Base-by-base conservation (phyloP, 2,113 vertebrate species). In the Thomomys bottae region DNA sequence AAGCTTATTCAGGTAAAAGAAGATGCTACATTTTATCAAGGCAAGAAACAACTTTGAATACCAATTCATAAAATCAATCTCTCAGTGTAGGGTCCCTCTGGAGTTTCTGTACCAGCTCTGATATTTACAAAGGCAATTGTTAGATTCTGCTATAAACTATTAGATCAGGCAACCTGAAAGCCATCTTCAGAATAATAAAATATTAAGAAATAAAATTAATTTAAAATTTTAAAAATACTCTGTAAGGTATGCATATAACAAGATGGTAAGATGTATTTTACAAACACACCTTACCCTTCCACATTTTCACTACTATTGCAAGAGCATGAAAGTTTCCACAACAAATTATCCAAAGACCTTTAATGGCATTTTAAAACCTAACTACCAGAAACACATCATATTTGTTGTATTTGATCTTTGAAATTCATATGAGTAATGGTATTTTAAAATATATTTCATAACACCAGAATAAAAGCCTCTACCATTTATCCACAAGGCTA, bases 321-420 rank as follows among this genome's bases (percentile, higher is more conserved):
- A 24, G 49, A 87, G 87, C 36, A 49, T 78, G 32, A 90, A 90
- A 88, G 38, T 81, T 66, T 93, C 9, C 21, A 66, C 72, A 66
- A 68, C 1, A 80, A 49, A 92, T 77, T 89, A 88, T 30, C 61
- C 66, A 66, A 88, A 90, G 28, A 88, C 11, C 70, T 94, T 75
- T 3, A 5, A 94, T 88, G 71, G 66, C 83, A 96, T 92, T 95
- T 95, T 92, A 96, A 96, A 96, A 96, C 38, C 89, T 84, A 93
- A 88, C 66, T 88, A 71, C 79, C 89, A 94, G 68, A 94, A 93
- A 95, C 26, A 83, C 76, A 71, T 77, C 61, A 32, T 17, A 84
- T 38, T 85, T 77, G 73, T 42, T 90, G 73, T 20, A 38, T 26
- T 87, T 7, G 82, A 57, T 67, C 45, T 40, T n/a, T 96, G 87